phyloP scores from a whole-genome alignment of 2,113 vertebrate genomes.

The Catharus minimus region DNA sequence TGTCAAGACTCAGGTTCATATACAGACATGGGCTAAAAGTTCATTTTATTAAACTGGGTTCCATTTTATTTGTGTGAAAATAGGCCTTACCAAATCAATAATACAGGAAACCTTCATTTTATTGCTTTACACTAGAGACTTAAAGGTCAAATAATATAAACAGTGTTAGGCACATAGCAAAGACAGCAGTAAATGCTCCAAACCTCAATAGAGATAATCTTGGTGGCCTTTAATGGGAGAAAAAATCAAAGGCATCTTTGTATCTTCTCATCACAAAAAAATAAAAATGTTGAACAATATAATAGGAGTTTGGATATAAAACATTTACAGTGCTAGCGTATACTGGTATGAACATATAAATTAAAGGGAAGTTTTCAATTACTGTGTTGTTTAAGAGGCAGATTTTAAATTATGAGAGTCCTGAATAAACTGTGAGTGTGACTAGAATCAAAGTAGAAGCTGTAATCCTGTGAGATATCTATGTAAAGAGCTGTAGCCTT shows the following conservation, averaged over 20 bases:
- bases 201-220: conserved; percentile 43
- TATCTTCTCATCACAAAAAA: neutral
- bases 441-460: conserved; percentile 3
- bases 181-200: conserved; percentile 62
- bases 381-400: neutral
- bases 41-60: conserved; percentile 79
- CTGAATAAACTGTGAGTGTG: neutral
- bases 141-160: conserved; percentile 75
- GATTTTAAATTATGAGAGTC: neutral
- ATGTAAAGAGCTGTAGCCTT: neutral
- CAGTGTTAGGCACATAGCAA: conserved; percentile 50
- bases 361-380: neutral
- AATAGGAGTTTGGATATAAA: neutral
- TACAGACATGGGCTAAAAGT: conserved; percentile 56
- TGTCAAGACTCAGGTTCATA: conserved; percentile 70
- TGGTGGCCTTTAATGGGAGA: neutral
- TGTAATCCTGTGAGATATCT: neutral
- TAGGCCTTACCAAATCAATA: conserved; percentile 75
- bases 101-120: conserved; percentile 75
- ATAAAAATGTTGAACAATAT: neutral
- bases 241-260: neutral
- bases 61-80: conserved; percentile 81
- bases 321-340: neutral
- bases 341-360: neutral
- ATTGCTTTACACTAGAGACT: conserved; percentile 69